These are phyloP conservation scores for Lepetodrilus schrolli DNA, from an alignment of 2,888 invertebrate species.

Conservation along the genomic window DNA sequence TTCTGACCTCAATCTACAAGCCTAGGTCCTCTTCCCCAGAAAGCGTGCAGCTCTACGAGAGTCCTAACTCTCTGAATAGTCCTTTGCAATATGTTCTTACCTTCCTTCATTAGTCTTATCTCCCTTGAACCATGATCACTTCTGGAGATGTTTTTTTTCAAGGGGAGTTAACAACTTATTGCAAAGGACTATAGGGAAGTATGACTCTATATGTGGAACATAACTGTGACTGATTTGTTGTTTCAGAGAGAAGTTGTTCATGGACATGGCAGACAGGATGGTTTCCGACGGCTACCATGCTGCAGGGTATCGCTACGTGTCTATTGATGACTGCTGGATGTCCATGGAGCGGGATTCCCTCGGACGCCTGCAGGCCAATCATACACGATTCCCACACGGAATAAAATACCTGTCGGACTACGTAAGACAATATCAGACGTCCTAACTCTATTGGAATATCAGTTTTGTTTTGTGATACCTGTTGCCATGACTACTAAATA, in stretches of 20 bases:
- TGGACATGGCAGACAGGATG: conserved; percentile 74
- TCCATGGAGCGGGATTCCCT: conserved; percentile 84
- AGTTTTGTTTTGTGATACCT: neutral
- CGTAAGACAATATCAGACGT: conserved; percentile 79
- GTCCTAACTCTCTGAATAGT: no score
- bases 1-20: no score
- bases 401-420: conserved; percentile 92
- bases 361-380: conserved; percentile 89
- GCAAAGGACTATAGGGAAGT: neutral
- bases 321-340: conserved; percentile 87
- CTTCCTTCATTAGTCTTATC: no score
- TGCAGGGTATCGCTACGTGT: conserved; percentile 89
- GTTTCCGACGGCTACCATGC: conserved; percentile 90
- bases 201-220: neutral
- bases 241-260: conserved; percentile 75
- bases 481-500: neutral
- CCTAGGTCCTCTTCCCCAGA: no score
- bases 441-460: neutral
- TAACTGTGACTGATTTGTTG: neutral
- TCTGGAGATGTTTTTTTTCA: neutral
- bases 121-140: neutral
- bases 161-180: neutral
- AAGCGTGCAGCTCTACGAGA: no score
- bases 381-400: conserved; percentile 90
- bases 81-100: no score